These are phyloP conservation scores for Trachops cirrhosus DNA, from an alignment of 2,797 vertebrate genomes.

Conservation along the genomic window DNA sequence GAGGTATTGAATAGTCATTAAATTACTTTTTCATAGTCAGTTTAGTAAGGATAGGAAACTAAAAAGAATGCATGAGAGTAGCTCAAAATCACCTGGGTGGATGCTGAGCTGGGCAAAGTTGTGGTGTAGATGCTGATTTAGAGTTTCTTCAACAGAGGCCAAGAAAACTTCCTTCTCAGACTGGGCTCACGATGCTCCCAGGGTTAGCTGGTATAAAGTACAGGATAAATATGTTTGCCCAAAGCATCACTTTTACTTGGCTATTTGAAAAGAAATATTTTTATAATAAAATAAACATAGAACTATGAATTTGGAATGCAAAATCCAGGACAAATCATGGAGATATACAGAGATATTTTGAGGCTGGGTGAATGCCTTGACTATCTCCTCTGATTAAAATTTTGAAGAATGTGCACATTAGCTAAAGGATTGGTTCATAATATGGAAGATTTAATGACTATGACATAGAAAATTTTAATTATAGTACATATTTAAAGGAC, in stretches of 20 bases:
- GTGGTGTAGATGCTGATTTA: background rate
- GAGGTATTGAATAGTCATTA: background rate
- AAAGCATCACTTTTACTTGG: constrained; percentile 10
- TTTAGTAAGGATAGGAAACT: background rate
- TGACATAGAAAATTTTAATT: background rate
- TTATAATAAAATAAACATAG: background rate
- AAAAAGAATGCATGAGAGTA: background rate
- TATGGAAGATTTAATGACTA: background rate
- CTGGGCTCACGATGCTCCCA: background rate
- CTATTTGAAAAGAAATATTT: constrained; percentile 22
- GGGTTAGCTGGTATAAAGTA: background rate
- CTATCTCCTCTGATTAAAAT: background rate
- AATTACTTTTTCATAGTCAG: background rate
- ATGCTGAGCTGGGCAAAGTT: too few species aligned
- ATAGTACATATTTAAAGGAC: background rate
- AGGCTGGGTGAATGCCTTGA: background rate
- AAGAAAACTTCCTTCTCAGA: background rate
- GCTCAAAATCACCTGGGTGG: background rate
- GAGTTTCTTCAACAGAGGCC: background rate
- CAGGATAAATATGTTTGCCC: background rate
- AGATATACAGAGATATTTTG: background rate
- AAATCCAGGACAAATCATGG: background rate
- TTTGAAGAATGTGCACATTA: background rate
- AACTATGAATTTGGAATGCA: constrained; percentile 20
- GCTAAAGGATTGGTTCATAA: background rate